Percentiles rank a stretch among this genome's conserved stretches.
phyloP scores from a whole-genome alignment of 2,113 vertebrate genomes.

The Mustela lutreola region DNA sequence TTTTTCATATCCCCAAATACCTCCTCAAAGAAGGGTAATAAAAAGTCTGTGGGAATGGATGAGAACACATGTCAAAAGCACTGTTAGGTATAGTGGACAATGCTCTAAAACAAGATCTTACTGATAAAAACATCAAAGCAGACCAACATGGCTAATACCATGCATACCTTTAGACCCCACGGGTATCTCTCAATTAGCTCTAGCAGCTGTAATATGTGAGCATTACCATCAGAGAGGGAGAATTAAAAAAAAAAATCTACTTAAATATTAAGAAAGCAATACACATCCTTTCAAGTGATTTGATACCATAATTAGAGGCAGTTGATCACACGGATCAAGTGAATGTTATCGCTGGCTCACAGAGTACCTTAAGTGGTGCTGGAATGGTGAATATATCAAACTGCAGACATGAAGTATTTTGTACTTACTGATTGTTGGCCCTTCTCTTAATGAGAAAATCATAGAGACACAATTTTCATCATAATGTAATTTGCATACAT shows the following conservation, averaged over 20 bases:
- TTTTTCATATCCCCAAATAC: neutral
- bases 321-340: slow-evolving; percentile 38
- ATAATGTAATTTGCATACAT: slow-evolving; percentile 64
- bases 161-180: neutral
- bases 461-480: slow-evolving; percentile 68
- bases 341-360: slow-evolving; percentile 5
- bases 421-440: slow-evolving; percentile 26
- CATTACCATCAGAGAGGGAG: neutral
- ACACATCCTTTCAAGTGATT: slow-evolving; percentile 51
- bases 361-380: neutral
- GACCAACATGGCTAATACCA: neutral
- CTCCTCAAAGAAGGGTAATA: neutral
- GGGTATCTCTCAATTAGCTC: slow-evolving; percentile 18
- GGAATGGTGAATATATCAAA: neutral
- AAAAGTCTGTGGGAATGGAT: neutral
- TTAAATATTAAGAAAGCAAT: slow-evolving; percentile 68
- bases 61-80: neutral
- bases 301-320: slow-evolving; percentile 54
- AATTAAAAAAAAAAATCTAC: slow-evolving; percentile 58
- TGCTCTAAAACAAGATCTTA: neutral
- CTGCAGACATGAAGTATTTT: slow-evolving; percentile 14
- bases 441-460: slow-evolving; percentile 66
- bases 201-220: slow-evolving; percentile 19
- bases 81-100: neutral
- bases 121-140: slow-evolving; percentile 36